These are phyloP conservation scores for Nymphalis io DNA, from an alignment of 1,140 invertebrate species.

Conservation along the genomic window DNA sequence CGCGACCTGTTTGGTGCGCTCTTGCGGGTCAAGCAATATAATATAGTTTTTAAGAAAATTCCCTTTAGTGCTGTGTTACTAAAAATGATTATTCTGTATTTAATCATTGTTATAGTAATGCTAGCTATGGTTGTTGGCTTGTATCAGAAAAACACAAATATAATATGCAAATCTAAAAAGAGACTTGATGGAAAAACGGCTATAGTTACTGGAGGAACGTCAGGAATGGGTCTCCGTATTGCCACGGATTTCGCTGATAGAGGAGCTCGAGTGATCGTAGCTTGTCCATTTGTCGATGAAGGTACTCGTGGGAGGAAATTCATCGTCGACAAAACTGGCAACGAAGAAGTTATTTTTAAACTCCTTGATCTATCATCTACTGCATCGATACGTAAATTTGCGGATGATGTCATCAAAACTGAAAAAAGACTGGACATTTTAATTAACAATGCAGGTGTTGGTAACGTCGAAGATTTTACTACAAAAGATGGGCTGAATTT, in stretches of 20 bases:
- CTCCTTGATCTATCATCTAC: slow-evolving; percentile 58
- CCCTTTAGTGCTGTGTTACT: not conserved
- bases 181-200: slow-evolving; percentile 84
- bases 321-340: slow-evolving; percentile 55
- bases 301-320: slow-evolving; percentile 63
- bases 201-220: slow-evolving; percentile 91
- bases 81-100: slow-evolving; percentile 48
- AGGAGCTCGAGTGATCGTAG: slow-evolving; percentile 88
- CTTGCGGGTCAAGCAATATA: not conserved
- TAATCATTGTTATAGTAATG: slow-evolving; percentile 40
- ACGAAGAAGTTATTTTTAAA: slow-evolving; percentile 56
- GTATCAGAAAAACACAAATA: slow-evolving; percentile 62
- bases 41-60: not conserved
- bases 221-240: slow-evolving; percentile 91
- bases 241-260: slow-evolving; percentile 84
- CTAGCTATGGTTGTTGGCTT: slow-evolving; percentile 46
- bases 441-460: slow-evolving; percentile 88
- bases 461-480: slow-evolving; percentile 52
- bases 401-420: slow-evolving; percentile 69
- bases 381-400: slow-evolving; percentile 53
- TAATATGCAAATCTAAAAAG: slow-evolving; percentile 52
- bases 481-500: slow-evolving; percentile 85
- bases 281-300: slow-evolving; percentile 82
- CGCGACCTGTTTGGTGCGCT: not conserved
- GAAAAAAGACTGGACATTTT: slow-evolving; percentile 83